Base-by-base conservation (phyloP, 2,888 invertebrate genomes). In the Cetonia aurata region DNA sequence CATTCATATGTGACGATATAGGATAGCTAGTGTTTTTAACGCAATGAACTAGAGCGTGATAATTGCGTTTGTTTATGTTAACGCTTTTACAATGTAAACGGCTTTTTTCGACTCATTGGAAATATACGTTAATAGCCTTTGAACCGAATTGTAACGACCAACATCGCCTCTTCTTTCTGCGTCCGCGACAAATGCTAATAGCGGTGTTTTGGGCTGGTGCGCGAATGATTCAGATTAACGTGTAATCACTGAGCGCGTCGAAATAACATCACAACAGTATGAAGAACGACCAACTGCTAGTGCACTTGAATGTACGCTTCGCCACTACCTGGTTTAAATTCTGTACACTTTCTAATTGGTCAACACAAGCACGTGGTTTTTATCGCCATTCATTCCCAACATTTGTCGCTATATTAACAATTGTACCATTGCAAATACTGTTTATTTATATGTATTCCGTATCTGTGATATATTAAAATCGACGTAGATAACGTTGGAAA, bases 321-420 rank as follows among this genome's bases (percentile, higher is more conserved):
- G 37, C 60, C 44, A 44, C 42, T 69, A 69, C 69, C 69, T 69
- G 60, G 31, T 60, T 59, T 52, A 42, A 60, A 60, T 60, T 53
- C 53, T 52, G 37, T 60, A 50, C 41, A 75, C 75, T 75, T 75
- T 75, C 75, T 75, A 75, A 74, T 75, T 74, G 75, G 75, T 66
- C 72, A 52, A 71, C 65, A 46, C 17, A 50, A 68, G 69, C 75
- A 75, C 75, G 74, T 74, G 69, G 65, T 65, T 44, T 41, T 19
- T 46, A 3, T 44, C 50, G 52, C 60, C 59, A 69, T 69, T 69
- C 59, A 60, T 60, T 60, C 31, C 46, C 6, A n/a, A 60, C 13
- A 48, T 33, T n/a, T 25, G 25, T 25, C 60, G 46, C 33, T 25
- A 41, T 46, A 60, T 31, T 10, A 46, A 60, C 25, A 33, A 60